Evolutionary conservation across 2,113 vertebrate species (phyloP).

Genomic region (Emydura subglobosa): DNA sequence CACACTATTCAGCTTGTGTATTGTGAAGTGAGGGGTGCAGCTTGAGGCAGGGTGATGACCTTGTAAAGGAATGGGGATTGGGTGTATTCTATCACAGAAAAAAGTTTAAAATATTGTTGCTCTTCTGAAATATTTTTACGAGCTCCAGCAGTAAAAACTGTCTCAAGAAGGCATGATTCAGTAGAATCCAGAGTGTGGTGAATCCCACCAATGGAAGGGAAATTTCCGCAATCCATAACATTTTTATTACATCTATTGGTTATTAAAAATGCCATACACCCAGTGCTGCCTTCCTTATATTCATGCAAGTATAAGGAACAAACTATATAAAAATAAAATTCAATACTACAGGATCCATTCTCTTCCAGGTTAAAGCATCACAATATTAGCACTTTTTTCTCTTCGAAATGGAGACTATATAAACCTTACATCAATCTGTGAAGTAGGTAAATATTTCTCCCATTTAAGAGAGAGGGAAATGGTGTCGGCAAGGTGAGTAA

Average conservation of each 20-base stretch:
- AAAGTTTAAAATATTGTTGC: neutral
- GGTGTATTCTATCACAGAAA: neutral
- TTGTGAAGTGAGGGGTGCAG: neutral
- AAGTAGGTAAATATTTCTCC: neutral
- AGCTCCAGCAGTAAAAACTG: neutral
- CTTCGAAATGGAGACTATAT: neutral
- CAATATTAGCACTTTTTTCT: neutral
- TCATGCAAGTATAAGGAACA: neutral
- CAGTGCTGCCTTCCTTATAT: neutral
- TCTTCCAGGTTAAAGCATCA: neutral
- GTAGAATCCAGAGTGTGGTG: accelerated
- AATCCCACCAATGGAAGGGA: constrained; percentile 30
- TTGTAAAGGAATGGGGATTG: neutral
- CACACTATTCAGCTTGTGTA: neutral
- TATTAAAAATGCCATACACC: neutral
- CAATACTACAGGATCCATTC: neutral
- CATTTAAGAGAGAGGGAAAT: neutral
- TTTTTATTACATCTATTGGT: constrained; percentile 5
- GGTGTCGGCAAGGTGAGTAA: neutral
- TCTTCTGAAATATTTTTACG: neutral
- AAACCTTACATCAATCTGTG: neutral
- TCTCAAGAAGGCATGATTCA: neutral
- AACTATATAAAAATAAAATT: neutral
- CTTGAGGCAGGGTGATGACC: neutral
- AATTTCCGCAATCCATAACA: neutral